phyloP scores from a whole-genome alignment of 2,888 invertebrate genomes.

The Neuroscelio doddi region DNA sequence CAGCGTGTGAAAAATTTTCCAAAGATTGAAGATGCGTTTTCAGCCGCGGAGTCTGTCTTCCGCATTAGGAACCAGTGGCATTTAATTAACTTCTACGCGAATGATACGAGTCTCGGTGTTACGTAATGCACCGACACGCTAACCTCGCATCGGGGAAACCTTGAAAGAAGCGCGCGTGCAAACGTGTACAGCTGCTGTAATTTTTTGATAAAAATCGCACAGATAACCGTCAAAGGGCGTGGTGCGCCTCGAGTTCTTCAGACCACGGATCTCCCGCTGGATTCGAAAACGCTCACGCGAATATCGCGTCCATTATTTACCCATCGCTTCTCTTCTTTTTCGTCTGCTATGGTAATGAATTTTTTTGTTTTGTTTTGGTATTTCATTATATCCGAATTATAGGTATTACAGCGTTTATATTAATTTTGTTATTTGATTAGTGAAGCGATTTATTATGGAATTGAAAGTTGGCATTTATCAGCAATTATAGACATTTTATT shows the following conservation, averaged over 20 bases:
- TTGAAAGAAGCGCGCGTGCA: conserved; percentile 44
- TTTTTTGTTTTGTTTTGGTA: no score
- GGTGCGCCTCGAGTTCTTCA: conserved; percentile 5
- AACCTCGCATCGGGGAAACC: conserved; percentile 41
- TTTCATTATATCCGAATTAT: no score
- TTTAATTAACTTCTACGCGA: conserved; percentile 52
- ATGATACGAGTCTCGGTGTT: conserved; percentile 48
- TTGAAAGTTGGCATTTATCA: no score
- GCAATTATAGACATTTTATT: no score
- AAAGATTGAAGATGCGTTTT: no score
- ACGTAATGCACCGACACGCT: conserved; percentile 50
- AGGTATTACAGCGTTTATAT: no score
- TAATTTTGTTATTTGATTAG: no score
- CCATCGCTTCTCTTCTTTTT: no score
- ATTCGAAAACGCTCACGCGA: background rate
- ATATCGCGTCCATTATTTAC: background rate
- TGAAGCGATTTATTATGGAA: no score
- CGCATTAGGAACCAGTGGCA: conserved; percentile 44
- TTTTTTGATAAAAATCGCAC: conserved; percentile 8
- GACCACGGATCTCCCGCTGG: background rate
- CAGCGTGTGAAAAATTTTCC: background rate
- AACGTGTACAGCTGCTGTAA: conserved; percentile 14
- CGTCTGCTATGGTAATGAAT: no score
- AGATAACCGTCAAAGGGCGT: conserved; percentile 5
- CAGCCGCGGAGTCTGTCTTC: conserved; percentile 37